These are phyloP conservation scores for Hesperophylax magnus DNA, from an alignment of 1,140 invertebrate genomes.

Conservation along the genomic window DNA sequence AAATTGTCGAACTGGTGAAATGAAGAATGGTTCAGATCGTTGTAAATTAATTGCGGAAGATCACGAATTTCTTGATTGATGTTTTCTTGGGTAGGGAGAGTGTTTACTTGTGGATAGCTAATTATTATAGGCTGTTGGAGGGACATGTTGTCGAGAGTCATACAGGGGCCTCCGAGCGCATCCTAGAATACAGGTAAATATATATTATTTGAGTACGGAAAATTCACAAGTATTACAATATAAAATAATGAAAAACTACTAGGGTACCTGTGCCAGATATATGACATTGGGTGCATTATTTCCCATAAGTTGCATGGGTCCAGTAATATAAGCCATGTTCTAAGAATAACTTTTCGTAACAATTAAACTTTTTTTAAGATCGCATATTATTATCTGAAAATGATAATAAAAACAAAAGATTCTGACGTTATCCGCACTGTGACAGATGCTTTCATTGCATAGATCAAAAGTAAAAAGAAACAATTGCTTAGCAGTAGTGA, in stretches of 20 bases:
- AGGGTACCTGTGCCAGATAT: conserved; percentile 23
- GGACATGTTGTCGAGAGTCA: conserved; percentile 25
- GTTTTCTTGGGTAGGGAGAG: conserved; percentile 10
- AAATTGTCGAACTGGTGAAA: conserved; percentile 20
- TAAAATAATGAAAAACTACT: background rate
- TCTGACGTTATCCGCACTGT: too few relatives aligned
- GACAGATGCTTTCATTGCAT: too few relatives aligned
- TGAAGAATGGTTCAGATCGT: background rate
- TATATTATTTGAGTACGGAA: background rate
- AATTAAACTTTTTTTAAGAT: too few relatives aligned
- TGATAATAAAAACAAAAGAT: too few relatives aligned
- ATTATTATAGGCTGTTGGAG: conserved; percentile 31
- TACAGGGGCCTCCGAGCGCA: conserved; percentile 6
- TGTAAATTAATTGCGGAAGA: background rate
- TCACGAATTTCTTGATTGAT: conserved; percentile 17
- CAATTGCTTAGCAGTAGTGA: too few relatives aligned
- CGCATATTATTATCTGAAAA: too few relatives aligned
- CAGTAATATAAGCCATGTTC: conserved; percentile 33
- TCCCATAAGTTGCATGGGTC: conserved; percentile 16
- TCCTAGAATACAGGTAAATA: conserved; percentile 22
- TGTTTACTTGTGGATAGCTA: conserved; percentile 29
- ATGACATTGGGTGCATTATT: conserved; percentile 26
- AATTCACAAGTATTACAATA: background rate
- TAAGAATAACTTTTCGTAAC: too few relatives aligned
- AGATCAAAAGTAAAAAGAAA: too few relatives aligned